phyloP scores from a whole-genome alignment of 2,113 vertebrate genomes.

The Sula dactylatra region DNA sequence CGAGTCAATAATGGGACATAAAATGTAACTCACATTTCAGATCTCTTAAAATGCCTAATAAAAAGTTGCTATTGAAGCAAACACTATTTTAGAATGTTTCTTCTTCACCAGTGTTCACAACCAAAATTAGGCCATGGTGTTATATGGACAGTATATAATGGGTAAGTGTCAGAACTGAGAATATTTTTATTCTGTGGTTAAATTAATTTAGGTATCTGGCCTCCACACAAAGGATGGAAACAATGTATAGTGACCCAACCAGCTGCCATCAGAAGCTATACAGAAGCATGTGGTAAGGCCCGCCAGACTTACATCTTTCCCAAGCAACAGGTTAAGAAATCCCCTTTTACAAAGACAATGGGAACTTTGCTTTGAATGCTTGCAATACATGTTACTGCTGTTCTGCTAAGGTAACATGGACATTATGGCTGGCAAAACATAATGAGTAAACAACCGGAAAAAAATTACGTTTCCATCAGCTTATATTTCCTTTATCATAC shows the following conservation, averaged over 20 bases:
- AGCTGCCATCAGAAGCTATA: background rate
- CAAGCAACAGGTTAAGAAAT: background rate
- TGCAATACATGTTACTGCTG: background rate
- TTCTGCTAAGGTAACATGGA: background rate
- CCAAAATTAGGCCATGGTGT: background rate
- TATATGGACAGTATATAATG: background rate
- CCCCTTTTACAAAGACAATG: background rate
- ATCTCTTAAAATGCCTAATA: background rate
- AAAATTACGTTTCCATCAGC: background rate
- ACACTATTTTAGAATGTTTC: background rate
- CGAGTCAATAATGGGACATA: background rate
- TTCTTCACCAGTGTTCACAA: background rate
- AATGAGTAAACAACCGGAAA: background rate
- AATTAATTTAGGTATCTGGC: background rate
- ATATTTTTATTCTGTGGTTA: background rate
- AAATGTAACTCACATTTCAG: background rate
- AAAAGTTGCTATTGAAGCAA: background rate
- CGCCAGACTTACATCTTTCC: rapidly evolving
- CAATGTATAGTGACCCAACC: background rate
- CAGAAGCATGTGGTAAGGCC: background rate
- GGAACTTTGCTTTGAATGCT: background rate
- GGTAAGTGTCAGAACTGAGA: background rate
- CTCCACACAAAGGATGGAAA: background rate
- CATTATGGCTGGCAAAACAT: background rate
- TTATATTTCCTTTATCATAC: background rate